A percentile compares a stretch with the other conserved stretches of the same genome.
phyloP scores from a whole-genome alignment of 2,888 invertebrate species.

The Cosmopolites sordidus region DNA sequence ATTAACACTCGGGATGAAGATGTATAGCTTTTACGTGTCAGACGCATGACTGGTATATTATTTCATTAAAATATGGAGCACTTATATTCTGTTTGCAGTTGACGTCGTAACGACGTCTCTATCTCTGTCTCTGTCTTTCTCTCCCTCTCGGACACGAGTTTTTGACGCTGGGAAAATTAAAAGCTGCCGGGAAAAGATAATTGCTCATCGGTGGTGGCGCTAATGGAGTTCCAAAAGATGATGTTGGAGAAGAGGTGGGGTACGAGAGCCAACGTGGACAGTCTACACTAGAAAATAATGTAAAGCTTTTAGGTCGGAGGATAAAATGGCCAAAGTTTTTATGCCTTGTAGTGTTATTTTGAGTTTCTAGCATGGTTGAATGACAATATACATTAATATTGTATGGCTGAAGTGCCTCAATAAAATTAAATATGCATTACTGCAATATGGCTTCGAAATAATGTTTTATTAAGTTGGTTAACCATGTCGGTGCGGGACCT shows the following conservation, averaged over 20 bases:
- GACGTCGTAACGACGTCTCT: conserved; percentile 12
- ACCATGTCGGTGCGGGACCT: too few species aligned
- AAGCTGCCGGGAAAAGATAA: conserved; percentile 44
- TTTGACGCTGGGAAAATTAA: conserved; percentile 37
- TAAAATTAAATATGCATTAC: too few species aligned
- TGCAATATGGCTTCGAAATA: too few species aligned
- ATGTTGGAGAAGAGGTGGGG: conserved; percentile 3
- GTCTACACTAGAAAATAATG: neutral
- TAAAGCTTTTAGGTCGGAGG: neutral
- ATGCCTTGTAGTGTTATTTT: too few species aligned
- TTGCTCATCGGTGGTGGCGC: conserved; percentile 40
- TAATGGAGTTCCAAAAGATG: conserved; percentile 16
- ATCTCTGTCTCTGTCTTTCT: neutral
- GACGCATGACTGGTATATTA: conserved; percentile 4
- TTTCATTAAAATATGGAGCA: conserved; percentile 7
- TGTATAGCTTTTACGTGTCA: neutral
- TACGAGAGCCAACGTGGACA: neutral
- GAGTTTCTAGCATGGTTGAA: too few species aligned
- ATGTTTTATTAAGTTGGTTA: too few species aligned
- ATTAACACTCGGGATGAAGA: neutral
- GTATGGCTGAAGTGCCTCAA: too few species aligned
- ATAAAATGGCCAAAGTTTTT: neutral
- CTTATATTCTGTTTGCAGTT: conserved; percentile 14
- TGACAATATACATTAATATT: too few species aligned
- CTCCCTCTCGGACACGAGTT: neutral